phyloP scores from a whole-genome alignment of 2,113 vertebrate species.

The Bubo blakistoni region DNA sequence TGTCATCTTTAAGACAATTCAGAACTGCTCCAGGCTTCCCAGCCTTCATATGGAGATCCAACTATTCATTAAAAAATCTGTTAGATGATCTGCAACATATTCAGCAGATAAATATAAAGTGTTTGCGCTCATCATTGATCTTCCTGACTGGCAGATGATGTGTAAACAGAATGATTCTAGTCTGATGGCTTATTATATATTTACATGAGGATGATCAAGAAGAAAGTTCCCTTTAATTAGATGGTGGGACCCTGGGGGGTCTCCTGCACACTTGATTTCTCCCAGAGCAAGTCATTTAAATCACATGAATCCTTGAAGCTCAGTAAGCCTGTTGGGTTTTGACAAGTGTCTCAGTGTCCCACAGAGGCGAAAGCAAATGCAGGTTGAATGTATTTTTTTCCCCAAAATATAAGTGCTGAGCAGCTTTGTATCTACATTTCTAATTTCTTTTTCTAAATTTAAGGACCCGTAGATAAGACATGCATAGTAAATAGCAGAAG shows the following conservation, averaged over 20 bases:
- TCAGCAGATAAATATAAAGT: conserved; percentile 9
- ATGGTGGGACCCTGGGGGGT: not conserved
- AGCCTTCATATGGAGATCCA: not conserved
- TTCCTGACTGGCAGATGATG: conserved; percentile 15
- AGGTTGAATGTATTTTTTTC: not conserved
- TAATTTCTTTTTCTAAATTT: not conserved
- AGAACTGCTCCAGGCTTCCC: not conserved
- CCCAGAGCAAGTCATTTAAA: conserved; percentile 34
- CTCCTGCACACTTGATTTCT: conserved; percentile 31
- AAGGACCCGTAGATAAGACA: not conserved
- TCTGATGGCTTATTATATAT: conserved; percentile 24
- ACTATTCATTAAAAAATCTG: conserved; percentile 8
- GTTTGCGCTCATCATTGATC: conserved; percentile 12
- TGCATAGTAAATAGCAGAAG: not conserved
- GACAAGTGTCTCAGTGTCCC: not conserved
- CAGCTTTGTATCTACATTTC: not conserved
- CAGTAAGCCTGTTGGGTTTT: not conserved
- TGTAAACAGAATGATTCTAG: conserved; percentile 23
- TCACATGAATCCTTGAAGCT: not conserved
- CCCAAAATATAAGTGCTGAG: not conserved
- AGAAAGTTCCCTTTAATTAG: conserved; percentile 51
- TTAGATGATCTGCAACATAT: conserved; percentile 37
- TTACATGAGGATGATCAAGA: conserved; percentile 2
- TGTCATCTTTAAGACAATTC: not conserved
- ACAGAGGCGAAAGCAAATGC: not conserved